Evolutionary conservation across 2,888 invertebrate genomes (phyloP).

Genomic region (Chymomyza caudatula): DNA sequence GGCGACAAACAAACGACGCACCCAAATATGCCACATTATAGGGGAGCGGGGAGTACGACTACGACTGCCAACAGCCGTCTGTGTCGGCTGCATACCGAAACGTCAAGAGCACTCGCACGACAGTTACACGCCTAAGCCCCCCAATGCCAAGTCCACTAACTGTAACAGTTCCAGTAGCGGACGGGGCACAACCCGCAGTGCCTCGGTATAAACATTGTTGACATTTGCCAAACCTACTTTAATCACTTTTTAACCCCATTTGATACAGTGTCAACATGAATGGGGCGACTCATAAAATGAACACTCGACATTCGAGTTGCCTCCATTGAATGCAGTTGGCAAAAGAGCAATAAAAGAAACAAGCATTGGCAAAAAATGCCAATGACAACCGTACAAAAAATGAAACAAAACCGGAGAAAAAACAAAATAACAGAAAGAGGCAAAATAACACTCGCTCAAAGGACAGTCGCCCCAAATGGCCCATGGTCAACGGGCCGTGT

Average conservation of each 20-base stretch:
- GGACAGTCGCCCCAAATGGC: slow-evolving; percentile 34
- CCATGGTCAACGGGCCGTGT: slow-evolving; percentile 39
- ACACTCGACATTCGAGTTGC: slow-evolving; percentile 36
- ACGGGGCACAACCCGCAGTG: slow-evolving; percentile 1
- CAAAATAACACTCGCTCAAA: slow-evolving; percentile 22
- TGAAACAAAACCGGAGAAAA: slow-evolving; percentile 31
- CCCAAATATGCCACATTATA: slow-evolving; percentile 20
- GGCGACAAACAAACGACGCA: slow-evolving; percentile 46
- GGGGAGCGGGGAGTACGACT: background rate
- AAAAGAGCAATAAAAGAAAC: slow-evolving; percentile 32
- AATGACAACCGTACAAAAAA: slow-evolving; percentile 66
- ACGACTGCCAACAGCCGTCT: background rate
- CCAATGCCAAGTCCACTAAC: slow-evolving; percentile 11
- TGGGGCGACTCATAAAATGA: slow-evolving; percentile 59
- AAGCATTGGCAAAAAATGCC: slow-evolving; percentile 59
- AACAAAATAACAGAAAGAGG: slow-evolving; percentile 22
- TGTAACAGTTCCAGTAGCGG: background rate
- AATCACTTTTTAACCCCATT: slow-evolving; percentile 77
- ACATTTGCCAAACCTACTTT: slow-evolving; percentile 75
- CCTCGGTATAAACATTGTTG: slow-evolving; percentile 69
- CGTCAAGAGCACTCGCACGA: slow-evolving; percentile 68
- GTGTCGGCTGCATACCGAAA: slow-evolving; percentile 53
- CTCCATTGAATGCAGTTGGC: slow-evolving; percentile 22
- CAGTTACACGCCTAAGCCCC: slow-evolving; percentile 62
- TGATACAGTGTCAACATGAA: slow-evolving; percentile 74